A percentile compares a stretch with the other conserved stretches of the same genome.
These are phyloP conservation scores for Zaprionus obscuricornis DNA, from an alignment of 2,888 invertebrate genomes.

Conservation along the genomic window DNA sequence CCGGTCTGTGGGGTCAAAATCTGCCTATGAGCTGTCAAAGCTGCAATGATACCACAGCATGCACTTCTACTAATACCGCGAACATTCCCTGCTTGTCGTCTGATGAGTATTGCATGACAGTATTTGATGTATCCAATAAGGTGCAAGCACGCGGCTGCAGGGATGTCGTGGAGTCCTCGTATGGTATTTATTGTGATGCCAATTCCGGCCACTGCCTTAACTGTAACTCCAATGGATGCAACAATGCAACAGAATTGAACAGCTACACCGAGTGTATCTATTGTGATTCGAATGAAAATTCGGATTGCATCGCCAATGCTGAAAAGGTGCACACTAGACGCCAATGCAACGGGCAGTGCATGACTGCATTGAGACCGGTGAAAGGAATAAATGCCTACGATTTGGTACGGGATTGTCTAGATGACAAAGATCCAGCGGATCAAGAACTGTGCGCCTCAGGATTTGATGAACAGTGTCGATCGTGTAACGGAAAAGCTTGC, in stretches of 20 bases:
- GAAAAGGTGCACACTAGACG: conserved; percentile 51
- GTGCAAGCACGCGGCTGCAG: conserved; percentile 76
- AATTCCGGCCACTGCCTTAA: conserved; percentile 65
- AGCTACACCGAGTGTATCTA: conserved; percentile 72
- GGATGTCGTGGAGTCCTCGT: conserved; percentile 55
- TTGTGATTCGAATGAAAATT: conserved; percentile 59
- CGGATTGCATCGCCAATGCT: conserved; percentile 56
- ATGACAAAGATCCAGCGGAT: conserved; percentile 75
- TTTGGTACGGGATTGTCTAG: conserved; percentile 70
- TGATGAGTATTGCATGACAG: conserved; percentile 75
- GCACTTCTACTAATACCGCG: conserved; percentile 18
- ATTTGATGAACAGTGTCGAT: conserved; percentile 43
- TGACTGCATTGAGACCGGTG: conserved; percentile 60
- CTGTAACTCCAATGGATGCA: conserved; percentile 80
- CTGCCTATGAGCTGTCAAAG: conserved; percentile 71
- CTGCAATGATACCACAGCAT: conserved; percentile 54
- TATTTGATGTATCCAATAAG: conserved; percentile 58
- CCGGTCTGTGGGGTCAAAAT: conserved; percentile 76
- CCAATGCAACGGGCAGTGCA: conserved; percentile 73
- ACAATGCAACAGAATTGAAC: conserved; percentile 50
- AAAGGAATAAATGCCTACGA: conserved; percentile 40
- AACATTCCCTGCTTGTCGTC: conserved; percentile 17
- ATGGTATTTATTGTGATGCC: conserved; percentile 65
- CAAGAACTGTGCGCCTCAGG: conserved; percentile 54
- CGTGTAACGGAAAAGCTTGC: conserved; percentile 62